Evolutionary conservation across 2,113 vertebrate species (phyloP).

Genomic region (Pangasianodon gigas): DNA sequence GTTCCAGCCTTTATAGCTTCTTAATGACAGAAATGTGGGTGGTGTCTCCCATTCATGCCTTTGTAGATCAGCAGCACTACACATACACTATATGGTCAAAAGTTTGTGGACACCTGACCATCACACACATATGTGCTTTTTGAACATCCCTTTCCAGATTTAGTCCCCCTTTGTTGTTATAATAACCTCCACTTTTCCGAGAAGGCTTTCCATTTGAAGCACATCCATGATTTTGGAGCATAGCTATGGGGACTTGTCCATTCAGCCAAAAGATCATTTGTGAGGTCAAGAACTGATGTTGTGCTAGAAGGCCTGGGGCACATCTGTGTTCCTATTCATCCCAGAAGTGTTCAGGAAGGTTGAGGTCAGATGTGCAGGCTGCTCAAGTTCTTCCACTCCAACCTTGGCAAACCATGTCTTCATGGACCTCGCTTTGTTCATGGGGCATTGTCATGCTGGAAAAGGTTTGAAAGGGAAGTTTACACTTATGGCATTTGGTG

Average conservation of each 20-base stretch:
- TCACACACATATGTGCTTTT: background rate
- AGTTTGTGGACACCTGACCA: background rate
- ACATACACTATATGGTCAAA: background rate
- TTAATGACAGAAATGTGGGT: background rate
- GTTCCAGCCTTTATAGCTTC: background rate
- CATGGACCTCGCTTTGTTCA: background rate
- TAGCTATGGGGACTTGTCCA: background rate
- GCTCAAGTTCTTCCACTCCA: background rate
- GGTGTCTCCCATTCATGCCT: background rate
- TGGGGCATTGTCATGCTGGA: background rate
- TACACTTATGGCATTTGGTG: background rate
- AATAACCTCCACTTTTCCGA: background rate
- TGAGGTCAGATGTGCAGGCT: background rate
- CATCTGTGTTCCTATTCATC: background rate
- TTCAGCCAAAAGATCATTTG: background rate
- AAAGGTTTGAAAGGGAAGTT: background rate
- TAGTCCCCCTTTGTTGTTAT: background rate
- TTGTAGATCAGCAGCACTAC: slow-evolving; percentile 3
- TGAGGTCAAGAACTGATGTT: background rate
- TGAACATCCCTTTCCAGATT: background rate
- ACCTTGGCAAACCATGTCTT: background rate
- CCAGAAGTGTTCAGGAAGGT: background rate
- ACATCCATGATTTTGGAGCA: background rate
- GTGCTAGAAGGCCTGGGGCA: background rate
- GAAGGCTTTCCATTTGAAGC: background rate